These are phyloP conservation scores for Strix occidentalis DNA, from an alignment of 2,797 vertebrate species.

Conservation along the genomic window DNA sequence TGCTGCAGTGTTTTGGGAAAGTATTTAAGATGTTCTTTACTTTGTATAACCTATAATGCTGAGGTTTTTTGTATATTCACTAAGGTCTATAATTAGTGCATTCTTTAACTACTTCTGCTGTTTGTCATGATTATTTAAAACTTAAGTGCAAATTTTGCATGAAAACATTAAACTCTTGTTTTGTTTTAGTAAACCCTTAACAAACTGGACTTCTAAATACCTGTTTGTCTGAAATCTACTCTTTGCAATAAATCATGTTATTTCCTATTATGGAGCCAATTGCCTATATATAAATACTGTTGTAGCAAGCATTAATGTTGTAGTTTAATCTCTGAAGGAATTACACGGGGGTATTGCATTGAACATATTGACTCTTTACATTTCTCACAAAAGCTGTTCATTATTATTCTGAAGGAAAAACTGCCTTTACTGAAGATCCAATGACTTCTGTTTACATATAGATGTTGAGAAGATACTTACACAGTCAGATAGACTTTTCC, in stretches of 20 bases:
- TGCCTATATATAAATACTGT: neutral
- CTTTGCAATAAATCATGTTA: slow-evolving; percentile 69
- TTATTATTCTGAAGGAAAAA: slow-evolving; percentile 5
- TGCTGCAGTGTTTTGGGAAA: slow-evolving; percentile 82
- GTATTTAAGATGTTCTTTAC: slow-evolving; percentile 69
- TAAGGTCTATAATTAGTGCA: slow-evolving; percentile 46
- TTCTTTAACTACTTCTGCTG: slow-evolving; percentile 64
- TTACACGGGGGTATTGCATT: slow-evolving; percentile 58
- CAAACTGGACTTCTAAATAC: slow-evolving; percentile 63
- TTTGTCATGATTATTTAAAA: slow-evolving; percentile 76
- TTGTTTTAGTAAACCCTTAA: slow-evolving; percentile 75
- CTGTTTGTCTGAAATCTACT: slow-evolving; percentile 62
- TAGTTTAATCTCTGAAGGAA: slow-evolving; percentile 12
- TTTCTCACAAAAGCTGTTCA: slow-evolving; percentile 9
- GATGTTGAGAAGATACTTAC: neutral
- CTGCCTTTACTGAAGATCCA: slow-evolving; percentile 5
- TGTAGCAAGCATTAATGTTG: slow-evolving; percentile 2
- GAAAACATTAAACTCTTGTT: slow-evolving; percentile 61
- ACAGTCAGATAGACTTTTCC: neutral
- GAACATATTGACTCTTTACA: neutral
- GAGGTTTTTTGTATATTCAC: slow-evolving; percentile 70
- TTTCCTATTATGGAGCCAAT: slow-evolving; percentile 38
- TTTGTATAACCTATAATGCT: slow-evolving; percentile 68
- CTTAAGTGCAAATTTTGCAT: slow-evolving; percentile 70
- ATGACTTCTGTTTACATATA: slow-evolving; percentile 22